Conservation (phyloP, 2,888 invertebrate genomes). For the Brachyptera risi region DNA sequence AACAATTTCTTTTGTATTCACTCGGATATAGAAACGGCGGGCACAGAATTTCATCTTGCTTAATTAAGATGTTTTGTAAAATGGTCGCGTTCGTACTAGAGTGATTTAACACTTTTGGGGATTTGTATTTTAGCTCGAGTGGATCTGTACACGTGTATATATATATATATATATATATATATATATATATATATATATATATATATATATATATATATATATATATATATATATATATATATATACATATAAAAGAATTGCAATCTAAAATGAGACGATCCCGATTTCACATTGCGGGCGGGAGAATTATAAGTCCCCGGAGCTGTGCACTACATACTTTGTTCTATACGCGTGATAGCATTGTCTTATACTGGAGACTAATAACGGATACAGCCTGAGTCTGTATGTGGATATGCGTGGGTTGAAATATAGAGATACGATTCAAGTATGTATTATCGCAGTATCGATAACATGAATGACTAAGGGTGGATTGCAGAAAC, state of each 20-base stretch:
- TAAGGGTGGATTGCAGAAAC: no score
- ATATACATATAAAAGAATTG: not conserved
- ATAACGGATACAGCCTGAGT: no score
- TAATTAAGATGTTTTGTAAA: slow-evolving; percentile 12
- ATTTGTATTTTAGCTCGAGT: slow-evolving; percentile 1
- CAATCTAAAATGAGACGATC: slow-evolving; percentile 16
- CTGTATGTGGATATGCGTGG: no score
- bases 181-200: no score
- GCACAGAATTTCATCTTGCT: not conserved
- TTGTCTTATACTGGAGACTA: slow-evolving; percentile 5
- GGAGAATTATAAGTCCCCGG: slow-evolving; percentile 5
- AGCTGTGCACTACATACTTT: slow-evolving; percentile 2
- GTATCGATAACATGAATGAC: no score
- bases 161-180: no score
- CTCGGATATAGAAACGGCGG: no score
- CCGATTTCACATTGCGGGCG: not conserved
- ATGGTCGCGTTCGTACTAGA: slow-evolving; percentile 1
- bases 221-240: no score
- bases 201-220: no score
- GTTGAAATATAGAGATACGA: no score
- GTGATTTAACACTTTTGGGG: slow-evolving; percentile 12
- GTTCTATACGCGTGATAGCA: not conserved
- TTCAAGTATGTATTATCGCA: no score
- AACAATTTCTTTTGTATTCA: no score
- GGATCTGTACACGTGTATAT: not conserved